Base-by-base conservation (phyloP, 2,113 vertebrate species). In the Tychaedon coryphoeus region DNA sequence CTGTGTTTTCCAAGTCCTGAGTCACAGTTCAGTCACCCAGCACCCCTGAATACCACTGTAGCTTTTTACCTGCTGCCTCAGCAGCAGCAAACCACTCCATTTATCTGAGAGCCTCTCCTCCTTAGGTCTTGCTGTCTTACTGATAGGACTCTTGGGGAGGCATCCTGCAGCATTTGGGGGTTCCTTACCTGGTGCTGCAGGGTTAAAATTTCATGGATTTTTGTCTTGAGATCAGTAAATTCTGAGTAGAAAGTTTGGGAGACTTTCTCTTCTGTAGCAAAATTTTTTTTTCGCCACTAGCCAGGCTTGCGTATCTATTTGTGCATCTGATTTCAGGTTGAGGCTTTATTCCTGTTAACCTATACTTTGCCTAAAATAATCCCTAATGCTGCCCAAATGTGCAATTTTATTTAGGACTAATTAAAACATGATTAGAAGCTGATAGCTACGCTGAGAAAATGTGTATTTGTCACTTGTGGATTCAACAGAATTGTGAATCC, bases 341-440 rank as follows among this genome's bases (percentile, higher is more conserved):
- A 29, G 50, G n/a, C 31, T 93, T 87, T 57, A 45, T 91, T 87
- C 45, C 33, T 53, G 10, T 89, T 87, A 87, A 91, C 29, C 28
- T 89, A 20, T 29, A 82, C 53, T 96, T 92, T 91, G 34, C 74
- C 58, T 87, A n/a, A 88, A 82, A 75, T 66, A 50, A 71, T 90
- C 83, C 70, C 72, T 86, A 53, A 79, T 42, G 29, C 80, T 75
- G 54, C 79, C 71, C 45, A 82, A 96, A 90, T 75, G 33, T 36
- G 26, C 1, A 4, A 3, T 91, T 92, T 74, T 78, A 54, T 91
- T 91, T 89, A 69, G 64, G 53, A 57, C 47, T 76, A 83, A 95
- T 95, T 91, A 92, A 85, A 93, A 71, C 33, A 31, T 34, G 78
- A 92, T 94, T 92, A 88, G 72, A 81, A 91, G 40, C 80, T 83